Evolutionary conservation across 2,888 invertebrate species (phyloP), one percentile per base, ranked within the genome.

Genomic region (Drosophila planitibia): DNA sequence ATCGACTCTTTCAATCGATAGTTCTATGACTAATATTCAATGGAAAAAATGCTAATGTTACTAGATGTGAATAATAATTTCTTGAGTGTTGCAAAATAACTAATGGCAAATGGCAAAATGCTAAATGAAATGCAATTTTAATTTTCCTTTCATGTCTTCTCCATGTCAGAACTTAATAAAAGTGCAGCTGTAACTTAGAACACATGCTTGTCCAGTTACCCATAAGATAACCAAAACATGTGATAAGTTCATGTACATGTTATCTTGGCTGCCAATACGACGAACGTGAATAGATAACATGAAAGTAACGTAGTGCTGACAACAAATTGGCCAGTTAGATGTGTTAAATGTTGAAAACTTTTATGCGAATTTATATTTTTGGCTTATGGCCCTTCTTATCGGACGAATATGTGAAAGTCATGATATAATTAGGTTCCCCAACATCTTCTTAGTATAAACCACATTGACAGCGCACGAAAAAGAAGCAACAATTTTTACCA

Each of bases 171-270:
- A 47, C 35, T 28, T 16, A 55, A 25, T 57, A 49, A 1, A 49
- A 58, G 74, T 49, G 1, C 10, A 28, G n/a, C 16, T 19, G n/a
- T 28, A 59, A 60, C 57, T 63, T 44, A 9, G 14, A 47, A 12
- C 37, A 44, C 44, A 53, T 58, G 60, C 37, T 60, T 41, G 4
- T 32, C 28, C 37, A 51, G 58, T 49, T 28, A 19, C 14, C 22
- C 22, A 22, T 4, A 35, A 53, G 58, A 74, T 74, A 64, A 44
- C 51, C 51, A 44, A 4, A 10, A 6, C 25, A 33, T 32, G 25
- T 32, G 78, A 77, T 55, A 77, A 77, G 64, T 54, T 65, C 6
- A 10, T 30, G 47, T 49, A 35, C 37, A n/a, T 61, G 61, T 53
- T 57, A 64, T 76, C 19, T 57, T 2, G 47, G 14, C 47, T 47